These are phyloP conservation scores for Pristionchus arcanus DNA, from an alignment of 2,888 invertebrate genomes.

Conservation along the genomic window DNA sequence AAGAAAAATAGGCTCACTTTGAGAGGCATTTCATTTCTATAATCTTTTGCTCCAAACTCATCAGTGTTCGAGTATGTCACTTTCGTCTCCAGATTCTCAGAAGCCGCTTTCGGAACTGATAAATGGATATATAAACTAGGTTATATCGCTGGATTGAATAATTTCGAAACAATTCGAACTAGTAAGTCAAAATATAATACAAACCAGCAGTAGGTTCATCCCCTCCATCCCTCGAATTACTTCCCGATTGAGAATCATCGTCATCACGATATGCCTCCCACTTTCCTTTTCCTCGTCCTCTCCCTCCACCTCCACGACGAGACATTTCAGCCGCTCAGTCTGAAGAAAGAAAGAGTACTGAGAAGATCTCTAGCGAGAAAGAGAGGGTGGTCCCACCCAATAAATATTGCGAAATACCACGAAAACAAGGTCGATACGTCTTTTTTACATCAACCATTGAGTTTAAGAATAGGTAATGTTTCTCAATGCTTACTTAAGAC, in stretches of 20 bases:
- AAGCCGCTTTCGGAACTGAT: slow-evolving; percentile 55
- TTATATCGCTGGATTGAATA: too few relatives aligned
- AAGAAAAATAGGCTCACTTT: slow-evolving; percentile 58
- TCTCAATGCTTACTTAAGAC: background rate
- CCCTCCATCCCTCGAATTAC: slow-evolving; percentile 42
- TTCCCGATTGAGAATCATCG: background rate
- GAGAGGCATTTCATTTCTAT: slow-evolving; percentile 68
- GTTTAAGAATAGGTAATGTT: too few relatives aligned
- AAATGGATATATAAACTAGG: background rate
- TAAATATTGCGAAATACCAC: slow-evolving; percentile 25
- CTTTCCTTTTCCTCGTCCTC: slow-evolving; percentile 27
- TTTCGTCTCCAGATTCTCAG: slow-evolving; percentile 52
- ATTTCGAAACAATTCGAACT: slow-evolving; percentile 3
- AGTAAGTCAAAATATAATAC: background rate
- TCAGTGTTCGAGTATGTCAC: slow-evolving; percentile 56
- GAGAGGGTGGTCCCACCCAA: background rate
- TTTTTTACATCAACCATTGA: too few relatives aligned
- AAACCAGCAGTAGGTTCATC: slow-evolving; percentile 12
- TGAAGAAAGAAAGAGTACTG: slow-evolving; percentile 11
- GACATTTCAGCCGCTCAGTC: slow-evolving; percentile 34
- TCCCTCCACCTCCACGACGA: slow-evolving; percentile 30
- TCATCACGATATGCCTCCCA: slow-evolving; percentile 34
- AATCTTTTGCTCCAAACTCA: slow-evolving; percentile 72
- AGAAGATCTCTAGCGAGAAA: background rate
- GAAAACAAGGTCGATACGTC: background rate